These are phyloP conservation scores for Cinclus mexicanus DNA, from an alignment of 2,113 vertebrate genomes.

Conservation along the genomic window DNA sequence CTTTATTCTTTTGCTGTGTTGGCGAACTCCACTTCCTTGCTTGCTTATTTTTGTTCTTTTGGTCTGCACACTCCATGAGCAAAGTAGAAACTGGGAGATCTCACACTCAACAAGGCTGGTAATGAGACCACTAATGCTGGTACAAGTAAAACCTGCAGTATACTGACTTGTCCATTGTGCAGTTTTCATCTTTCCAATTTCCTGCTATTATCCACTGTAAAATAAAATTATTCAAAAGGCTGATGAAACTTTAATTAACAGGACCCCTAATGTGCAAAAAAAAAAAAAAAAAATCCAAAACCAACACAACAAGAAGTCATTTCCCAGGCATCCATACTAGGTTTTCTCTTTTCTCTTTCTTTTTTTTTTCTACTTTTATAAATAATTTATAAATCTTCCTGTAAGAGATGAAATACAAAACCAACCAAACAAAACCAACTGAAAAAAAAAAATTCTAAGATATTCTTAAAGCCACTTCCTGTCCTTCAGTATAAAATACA, in stretches of 20 bases:
- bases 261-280: conserved; percentile 81
- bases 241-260: conserved; percentile 48
- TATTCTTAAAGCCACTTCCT: conserved; percentile 70
- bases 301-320: neutral
- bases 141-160: conserved; percentile 15
- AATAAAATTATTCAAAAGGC: conserved; percentile 31
- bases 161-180: neutral
- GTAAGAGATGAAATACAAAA: conserved; percentile 71
- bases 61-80: neutral
- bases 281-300: conserved; percentile 29
- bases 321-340: conserved; percentile 44
- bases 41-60: conserved; percentile 16
- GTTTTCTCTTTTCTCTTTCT: neutral
- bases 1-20: neutral
- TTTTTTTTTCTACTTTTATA: conserved; percentile 64
- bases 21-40: conserved; percentile 9
- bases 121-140: neutral
- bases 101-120: neutral
- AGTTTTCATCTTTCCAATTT: conserved; percentile 34
- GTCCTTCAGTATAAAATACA: conserved; percentile 57
- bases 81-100: neutral
- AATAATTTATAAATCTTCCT: conserved; percentile 83
- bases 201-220: conserved; percentile 19
- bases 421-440: neutral
- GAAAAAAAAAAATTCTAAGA: conserved; percentile 55